phyloP scores from a whole-genome alignment of 2,888 invertebrate species.

The Pomacea canaliculata region DNA sequence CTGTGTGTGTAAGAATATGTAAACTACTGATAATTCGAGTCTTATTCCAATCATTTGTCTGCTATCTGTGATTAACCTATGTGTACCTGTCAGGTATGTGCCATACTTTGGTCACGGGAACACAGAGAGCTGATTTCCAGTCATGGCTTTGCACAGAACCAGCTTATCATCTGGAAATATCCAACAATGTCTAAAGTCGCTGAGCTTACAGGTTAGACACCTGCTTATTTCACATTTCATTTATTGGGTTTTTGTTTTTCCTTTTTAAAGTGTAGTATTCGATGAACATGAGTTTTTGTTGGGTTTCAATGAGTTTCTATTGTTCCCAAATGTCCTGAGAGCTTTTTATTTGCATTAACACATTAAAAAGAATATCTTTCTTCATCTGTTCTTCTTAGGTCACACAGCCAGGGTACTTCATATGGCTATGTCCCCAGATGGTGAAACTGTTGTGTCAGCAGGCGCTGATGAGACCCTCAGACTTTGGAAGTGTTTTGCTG shows the following conservation, averaged over 20 bases:
- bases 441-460: slow-evolving; percentile 90
- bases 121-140: slow-evolving; percentile 96
- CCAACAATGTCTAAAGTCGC: slow-evolving; percentile 85
- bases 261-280: too few relatives aligned
- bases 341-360: too few relatives aligned
- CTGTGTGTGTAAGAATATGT: background rate
- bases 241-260: too few relatives aligned
- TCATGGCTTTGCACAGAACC: slow-evolving; percentile 96
- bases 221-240: background rate
- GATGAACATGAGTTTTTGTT: too few relatives aligned
- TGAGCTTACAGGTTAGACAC: slow-evolving; percentile 70
- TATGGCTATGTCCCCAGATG: slow-evolving; percentile 94
- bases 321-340: too few relatives aligned
- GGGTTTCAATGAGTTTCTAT: too few relatives aligned
- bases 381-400: slow-evolving; percentile 72
- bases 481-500: slow-evolving; percentile 91
- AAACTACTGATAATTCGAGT: too few relatives aligned
- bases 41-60: too few relatives aligned
- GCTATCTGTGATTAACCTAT: too few relatives aligned
- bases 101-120: slow-evolving; percentile 90
- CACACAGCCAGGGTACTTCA: slow-evolving; percentile 92
- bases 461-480: slow-evolving; percentile 96
- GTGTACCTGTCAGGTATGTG: slow-evolving; percentile 78
- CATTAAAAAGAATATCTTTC: too few relatives aligned
- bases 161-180: slow-evolving; percentile 97